Percentiles rank a stretch among this genome's conserved stretches.
phyloP scores from a whole-genome alignment of 2,888 invertebrate species.

The Pseudolycoriella hygida region DNA sequence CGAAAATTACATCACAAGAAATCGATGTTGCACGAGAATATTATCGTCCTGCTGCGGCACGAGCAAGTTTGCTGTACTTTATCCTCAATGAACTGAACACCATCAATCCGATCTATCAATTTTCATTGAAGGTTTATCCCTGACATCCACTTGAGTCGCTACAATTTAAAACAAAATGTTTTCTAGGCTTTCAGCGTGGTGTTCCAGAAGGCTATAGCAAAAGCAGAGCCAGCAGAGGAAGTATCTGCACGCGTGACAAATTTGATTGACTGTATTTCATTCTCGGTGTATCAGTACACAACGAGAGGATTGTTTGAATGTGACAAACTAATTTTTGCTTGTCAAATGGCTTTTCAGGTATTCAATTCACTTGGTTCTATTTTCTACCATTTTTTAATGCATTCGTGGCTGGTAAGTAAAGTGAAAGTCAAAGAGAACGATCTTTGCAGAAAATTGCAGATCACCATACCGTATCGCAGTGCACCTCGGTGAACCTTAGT shows the following conservation, averaged over 20 bases:
- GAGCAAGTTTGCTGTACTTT: constrained; percentile 87
- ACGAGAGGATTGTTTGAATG: constrained; percentile 87
- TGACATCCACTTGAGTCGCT: neutral
- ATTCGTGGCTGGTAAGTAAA: too few relatives aligned
- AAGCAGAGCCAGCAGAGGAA: constrained; percentile 65
- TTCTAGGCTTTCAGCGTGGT: constrained; percentile 92
- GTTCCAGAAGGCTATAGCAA: constrained; percentile 87
- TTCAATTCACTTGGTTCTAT: constrained; percentile 2
- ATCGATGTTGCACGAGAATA: constrained; percentile 88
- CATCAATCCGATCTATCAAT: constrained; percentile 93
- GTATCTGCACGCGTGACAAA: constrained; percentile 65
- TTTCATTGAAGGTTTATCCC: constrained; percentile 80
- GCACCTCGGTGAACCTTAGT: too few relatives aligned
- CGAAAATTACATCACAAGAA: constrained; percentile 76
- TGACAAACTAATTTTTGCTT: constrained; percentile 89
- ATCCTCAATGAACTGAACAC: constrained; percentile 89
- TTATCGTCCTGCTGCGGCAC: constrained; percentile 58
- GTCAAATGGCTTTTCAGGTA: constrained; percentile 92
- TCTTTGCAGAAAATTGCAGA: neutral
- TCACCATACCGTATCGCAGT: too few relatives aligned
- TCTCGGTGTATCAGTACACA: constrained; percentile 88
- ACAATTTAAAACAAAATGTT: neutral
- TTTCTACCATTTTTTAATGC: too few relatives aligned
- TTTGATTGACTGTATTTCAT: constrained; percentile 87
- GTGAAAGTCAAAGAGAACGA: neutral